Evolutionary conservation across 2,888 invertebrate genomes (phyloP).

Genomic region (Eupithecia subfuscata): DNA sequence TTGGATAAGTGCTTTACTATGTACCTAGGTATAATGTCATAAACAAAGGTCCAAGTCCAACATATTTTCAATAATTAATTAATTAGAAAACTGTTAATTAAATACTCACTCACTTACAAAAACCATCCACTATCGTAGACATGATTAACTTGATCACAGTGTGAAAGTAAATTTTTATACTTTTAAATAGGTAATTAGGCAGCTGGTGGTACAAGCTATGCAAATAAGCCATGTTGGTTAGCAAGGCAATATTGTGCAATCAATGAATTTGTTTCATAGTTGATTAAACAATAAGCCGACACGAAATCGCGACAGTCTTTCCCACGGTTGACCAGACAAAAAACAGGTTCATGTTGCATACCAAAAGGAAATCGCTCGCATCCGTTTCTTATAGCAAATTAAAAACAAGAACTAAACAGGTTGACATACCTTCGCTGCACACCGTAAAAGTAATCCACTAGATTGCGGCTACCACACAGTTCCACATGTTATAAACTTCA

Average conservation of each 20-base stretch:
- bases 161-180: conserved; percentile 13
- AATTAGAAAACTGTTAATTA: background rate
- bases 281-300: conserved; percentile 49
- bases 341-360: conserved; percentile 76
- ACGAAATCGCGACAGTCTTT: conserved; percentile 69
- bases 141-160: background rate
- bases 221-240: background rate
- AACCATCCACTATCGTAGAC: background rate
- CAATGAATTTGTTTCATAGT: conserved; percentile 26
- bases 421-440: conserved; percentile 60
- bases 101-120: background rate
- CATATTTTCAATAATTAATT: background rate
- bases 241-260: conserved; percentile 24
- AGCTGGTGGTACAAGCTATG: background rate
- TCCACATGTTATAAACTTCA: conserved; percentile 72
- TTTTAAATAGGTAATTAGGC: background rate
- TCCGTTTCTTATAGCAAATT: conserved; percentile 64
- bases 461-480: conserved; percentile 41
- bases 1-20: too few species aligned
- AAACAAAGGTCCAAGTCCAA: background rate
- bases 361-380: conserved; percentile 73
- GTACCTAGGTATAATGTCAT: too few species aligned
- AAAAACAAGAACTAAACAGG: conserved; percentile 50
- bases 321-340: conserved; percentile 78
- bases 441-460: conserved; percentile 45